Base-by-base conservation (phyloP, 2,797 vertebrate genomes). In the Spizella passerina region DNA sequence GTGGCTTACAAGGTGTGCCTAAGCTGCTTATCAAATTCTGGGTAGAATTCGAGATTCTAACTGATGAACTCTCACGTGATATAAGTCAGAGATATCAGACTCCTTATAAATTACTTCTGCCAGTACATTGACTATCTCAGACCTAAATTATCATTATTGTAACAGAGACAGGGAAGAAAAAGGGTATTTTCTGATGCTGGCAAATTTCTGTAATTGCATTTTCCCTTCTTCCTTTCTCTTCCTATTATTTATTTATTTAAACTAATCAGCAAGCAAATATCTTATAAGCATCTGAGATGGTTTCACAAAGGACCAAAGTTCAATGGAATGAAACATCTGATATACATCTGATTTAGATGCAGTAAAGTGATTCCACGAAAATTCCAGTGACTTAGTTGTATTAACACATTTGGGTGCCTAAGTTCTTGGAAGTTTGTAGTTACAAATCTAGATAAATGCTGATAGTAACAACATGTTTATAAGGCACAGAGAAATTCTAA, bases 401-500 rank as follows among this genome's bases (percentile, higher is more conserved):
- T 32, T 23, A 61, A 82, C 8, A 53, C 0, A 0, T 59, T 59
- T 50, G 44, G 30, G 19, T 50, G 26, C 18, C 39, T 71, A 2
- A 63, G 44, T 5, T 36, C 26, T 79, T 53, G 34, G 36, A 70
- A 79, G 17, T 39, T n/a, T 26, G 10, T 49, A 20, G 22, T 76
- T 50, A 79, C 34, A 80, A 61, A 57, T 44, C 4, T 44, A 66
- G 34, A 19, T 19, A 21, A 2, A 36, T 20, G 22, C 12, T 32
- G 39, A 44, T 3, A 73, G 27, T 12, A 72, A 19, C 36, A 55
- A 68, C 18, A 22, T 7, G 26, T 26, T 79, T 55, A 15, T 4
- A 55, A 30, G 29, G 39, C 36, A 63, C 63, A 59, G 56, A 86
- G 39, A 60, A 59, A 50, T 72, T 86, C 32, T 21, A 43, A 24